Conservation (phyloP, 2,113 vertebrate species). For the Amblyornis subalaris region DNA sequence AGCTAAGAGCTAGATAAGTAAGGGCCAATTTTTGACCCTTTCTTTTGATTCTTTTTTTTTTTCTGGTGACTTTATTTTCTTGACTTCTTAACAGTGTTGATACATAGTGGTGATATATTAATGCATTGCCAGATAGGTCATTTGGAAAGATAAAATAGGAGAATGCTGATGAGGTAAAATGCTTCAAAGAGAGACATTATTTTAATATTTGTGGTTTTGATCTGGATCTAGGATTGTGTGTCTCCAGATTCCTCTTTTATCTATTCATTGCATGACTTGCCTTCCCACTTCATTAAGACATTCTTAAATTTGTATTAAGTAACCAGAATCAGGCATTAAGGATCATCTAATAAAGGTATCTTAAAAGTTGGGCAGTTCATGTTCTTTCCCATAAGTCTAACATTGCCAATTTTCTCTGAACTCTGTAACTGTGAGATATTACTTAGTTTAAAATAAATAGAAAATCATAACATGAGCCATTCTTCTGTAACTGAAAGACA, state of each 20-base stretch:
- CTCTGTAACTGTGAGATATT: not conserved
- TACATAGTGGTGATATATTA: not conserved
- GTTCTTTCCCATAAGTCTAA: not conserved
- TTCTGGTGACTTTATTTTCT: not conserved
- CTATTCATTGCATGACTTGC: not conserved
- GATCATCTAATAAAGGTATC: not conserved
- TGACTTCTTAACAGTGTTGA: not conserved
- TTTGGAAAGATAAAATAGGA: not conserved
- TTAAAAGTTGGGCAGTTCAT: not conserved
- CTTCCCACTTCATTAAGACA: not conserved
- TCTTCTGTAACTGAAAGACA: slow-evolving; percentile 2
- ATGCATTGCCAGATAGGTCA: not conserved
- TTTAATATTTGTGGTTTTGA: not conserved
- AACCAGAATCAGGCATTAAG: not conserved
- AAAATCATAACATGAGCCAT: not conserved
- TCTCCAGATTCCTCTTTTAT: not conserved
- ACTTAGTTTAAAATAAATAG: slow-evolving; percentile 36
- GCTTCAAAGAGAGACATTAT: not conserved
- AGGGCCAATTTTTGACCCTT: not conserved
- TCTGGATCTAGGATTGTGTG: not conserved
- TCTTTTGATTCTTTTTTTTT: not conserved
- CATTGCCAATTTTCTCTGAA: not conserved
- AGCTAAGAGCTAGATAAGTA: not conserved
- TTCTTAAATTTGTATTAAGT: slow-evolving; percentile 1
- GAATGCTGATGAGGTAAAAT: not conserved